Conservation (phyloP, 2,113 vertebrate species). For the Etia nguti region DNA sequence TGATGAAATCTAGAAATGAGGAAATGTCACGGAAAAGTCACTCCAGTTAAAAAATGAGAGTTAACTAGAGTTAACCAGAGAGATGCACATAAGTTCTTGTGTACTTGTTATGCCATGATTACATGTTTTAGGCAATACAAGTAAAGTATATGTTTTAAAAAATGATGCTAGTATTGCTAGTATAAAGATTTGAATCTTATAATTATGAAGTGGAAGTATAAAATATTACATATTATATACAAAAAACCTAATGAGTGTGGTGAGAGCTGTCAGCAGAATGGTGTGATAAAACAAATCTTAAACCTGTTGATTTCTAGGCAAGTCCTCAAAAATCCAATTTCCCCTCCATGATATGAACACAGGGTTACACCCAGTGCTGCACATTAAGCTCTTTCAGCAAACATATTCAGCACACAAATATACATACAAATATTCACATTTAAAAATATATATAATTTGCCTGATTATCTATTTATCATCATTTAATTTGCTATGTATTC, state of each 20-base stretch:
- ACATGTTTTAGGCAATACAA: neutral
- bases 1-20: neutral
- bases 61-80: neutral
- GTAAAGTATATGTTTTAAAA: neutral
- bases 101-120: neutral
- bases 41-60: neutral
- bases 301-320: fast-evolving
- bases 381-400: neutral
- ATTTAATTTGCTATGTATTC: neutral
- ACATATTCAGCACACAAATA: neutral
- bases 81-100: neutral
- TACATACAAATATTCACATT: neutral
- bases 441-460: neutral
- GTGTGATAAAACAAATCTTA: neutral
- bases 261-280: neutral
- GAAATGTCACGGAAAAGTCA: neutral
- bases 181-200: neutral
- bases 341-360: neutral
- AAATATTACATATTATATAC: neutral
- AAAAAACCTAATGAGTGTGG: too few species aligned
- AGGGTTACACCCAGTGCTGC: neutral
- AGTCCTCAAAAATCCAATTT: neutral
- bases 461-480: neutral
- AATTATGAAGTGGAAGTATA: neutral
- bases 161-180: fast-evolving